These are phyloP conservation scores for Pyralis farinalis DNA, from an alignment of 2,888 invertebrate species.

Conservation along the genomic window DNA sequence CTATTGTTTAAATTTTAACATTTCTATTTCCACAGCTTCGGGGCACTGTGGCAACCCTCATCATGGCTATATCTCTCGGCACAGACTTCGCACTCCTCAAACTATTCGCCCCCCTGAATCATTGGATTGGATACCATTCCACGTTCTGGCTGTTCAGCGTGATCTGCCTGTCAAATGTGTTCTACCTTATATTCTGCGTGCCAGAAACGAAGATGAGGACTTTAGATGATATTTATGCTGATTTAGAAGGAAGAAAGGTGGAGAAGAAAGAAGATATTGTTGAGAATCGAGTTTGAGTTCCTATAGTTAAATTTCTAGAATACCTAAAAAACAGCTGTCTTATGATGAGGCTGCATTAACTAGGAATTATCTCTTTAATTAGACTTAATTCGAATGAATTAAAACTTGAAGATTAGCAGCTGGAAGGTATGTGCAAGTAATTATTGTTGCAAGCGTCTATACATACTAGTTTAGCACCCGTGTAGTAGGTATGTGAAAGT, in stretches of 20 bases:
- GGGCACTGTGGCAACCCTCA: slow-evolving; percentile 67
- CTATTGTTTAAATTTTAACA: too few relatives aligned
- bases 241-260: slow-evolving; percentile 82
- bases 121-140: slow-evolving; percentile 84
- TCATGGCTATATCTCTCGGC: slow-evolving; percentile 84
- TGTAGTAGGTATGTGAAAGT: too few relatives aligned
- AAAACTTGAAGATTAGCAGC: too few relatives aligned
- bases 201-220: slow-evolving; percentile 96
- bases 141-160: slow-evolving; percentile 92
- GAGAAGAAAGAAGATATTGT: slow-evolving; percentile 33
- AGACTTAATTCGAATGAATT: too few relatives aligned
- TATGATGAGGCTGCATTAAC: too few relatives aligned
- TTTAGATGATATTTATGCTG: slow-evolving; percentile 94
- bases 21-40: slow-evolving; percentile 50
- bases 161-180: slow-evolving; percentile 86
- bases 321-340: too few relatives aligned
- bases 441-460: too few relatives aligned
- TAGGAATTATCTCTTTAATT: too few relatives aligned
- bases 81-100: slow-evolving; percentile 94
- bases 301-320: background rate
- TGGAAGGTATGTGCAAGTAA: too few relatives aligned
- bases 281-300: slow-evolving; percentile 38
- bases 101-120: slow-evolving; percentile 86
- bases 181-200: slow-evolving; percentile 91
- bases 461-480: too few relatives aligned